phyloP scores from a whole-genome alignment of 2,888 invertebrate species.

The Lochmaea capreae region DNA sequence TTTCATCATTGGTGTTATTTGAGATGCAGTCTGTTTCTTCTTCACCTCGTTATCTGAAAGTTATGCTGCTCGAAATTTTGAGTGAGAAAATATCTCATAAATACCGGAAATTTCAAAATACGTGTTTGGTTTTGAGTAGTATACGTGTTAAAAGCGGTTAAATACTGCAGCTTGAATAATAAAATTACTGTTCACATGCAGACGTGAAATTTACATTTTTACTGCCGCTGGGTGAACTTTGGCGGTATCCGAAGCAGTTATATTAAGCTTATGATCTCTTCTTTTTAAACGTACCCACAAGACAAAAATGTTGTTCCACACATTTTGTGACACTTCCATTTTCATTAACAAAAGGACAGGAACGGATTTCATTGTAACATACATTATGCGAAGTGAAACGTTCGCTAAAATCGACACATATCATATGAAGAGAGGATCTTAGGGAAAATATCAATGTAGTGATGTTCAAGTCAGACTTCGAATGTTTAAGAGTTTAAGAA shows the following conservation, averaged over 20 bases:
- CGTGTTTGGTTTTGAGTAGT: conserved; percentile 5
- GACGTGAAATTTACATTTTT: conserved; percentile 59
- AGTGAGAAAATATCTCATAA: background rate
- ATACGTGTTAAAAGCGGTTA: conserved; percentile 36
- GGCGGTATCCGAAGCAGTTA: conserved; percentile 51
- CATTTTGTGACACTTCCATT: conserved; percentile 58
- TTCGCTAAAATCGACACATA: too few species aligned
- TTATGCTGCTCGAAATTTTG: background rate
- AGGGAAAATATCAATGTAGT: too few species aligned
- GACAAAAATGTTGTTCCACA: conserved; percentile 55
- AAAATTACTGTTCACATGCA: conserved; percentile 53
- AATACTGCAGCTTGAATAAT: conserved; percentile 49
- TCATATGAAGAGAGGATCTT: too few species aligned
- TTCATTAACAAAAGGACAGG: conserved; percentile 47
- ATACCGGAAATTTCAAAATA: too few species aligned
- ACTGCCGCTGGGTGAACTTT: conserved; percentile 56
- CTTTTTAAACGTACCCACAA: conserved; percentile 53
- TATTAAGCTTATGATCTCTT: conserved; percentile 54
- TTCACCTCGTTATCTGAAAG: too few species aligned
- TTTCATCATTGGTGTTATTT: too few species aligned
- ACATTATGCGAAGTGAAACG: background rate
- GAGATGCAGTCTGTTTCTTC: too few species aligned
- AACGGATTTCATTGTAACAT: conserved; percentile 46
- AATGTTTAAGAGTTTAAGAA: too few species aligned
- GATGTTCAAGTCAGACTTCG: too few species aligned